Evolutionary conservation across 2,113 vertebrate genomes (phyloP), one percentile per base, ranked within the genome.

Genomic region (Ameiurus melas): DNA sequence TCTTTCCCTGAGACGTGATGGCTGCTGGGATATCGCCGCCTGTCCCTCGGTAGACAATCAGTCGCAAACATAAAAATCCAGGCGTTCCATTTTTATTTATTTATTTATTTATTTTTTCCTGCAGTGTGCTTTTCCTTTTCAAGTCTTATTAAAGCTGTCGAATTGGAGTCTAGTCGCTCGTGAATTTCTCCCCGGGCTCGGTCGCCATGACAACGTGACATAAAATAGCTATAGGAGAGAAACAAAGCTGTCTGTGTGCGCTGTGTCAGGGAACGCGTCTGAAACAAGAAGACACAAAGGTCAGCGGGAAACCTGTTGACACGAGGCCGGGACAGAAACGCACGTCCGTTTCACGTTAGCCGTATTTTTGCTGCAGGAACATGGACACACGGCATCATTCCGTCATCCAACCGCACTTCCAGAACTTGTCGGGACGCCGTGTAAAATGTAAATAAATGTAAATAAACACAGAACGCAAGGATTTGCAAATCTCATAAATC

Each of bases 161-260:
- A 83, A 82, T 62, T 58, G 1, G 25, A 17, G 17, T 55, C 55
- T 66, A 27, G 60, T 75, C 43, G 22, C 66, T 88, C 80, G 57
- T 85, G 30, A 30, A 47, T 89, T 91, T 30, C 71, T 66, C 84
- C 1, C 19, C 20, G 3, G 19, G n/a, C 39, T 83, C 81, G 39
- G 89, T 91, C 92, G 78, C 88, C 83, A 90, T 91, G 87, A 87
- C 87, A 89, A 90, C 85, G 13, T 51, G 9, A 30, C 39, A 53
- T 87, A 58, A 73, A 87, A 89, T 80, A 33, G 87, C 64, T 83
- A 66, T 36, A 83, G 85, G 68, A 1, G 12, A 47, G 68, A 16
- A 77, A 47, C 87, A 9, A 36, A 36, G 68, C 16, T 8, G 36
- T 77, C 2, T 25, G 71, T 43, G 36, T 43, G 36, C 12, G 9